Evolutionary conservation across 1,140 invertebrate species (phyloP), one percentile per base, ranked within the genome.

Genomic region (Lasaia peninsularis): DNA sequence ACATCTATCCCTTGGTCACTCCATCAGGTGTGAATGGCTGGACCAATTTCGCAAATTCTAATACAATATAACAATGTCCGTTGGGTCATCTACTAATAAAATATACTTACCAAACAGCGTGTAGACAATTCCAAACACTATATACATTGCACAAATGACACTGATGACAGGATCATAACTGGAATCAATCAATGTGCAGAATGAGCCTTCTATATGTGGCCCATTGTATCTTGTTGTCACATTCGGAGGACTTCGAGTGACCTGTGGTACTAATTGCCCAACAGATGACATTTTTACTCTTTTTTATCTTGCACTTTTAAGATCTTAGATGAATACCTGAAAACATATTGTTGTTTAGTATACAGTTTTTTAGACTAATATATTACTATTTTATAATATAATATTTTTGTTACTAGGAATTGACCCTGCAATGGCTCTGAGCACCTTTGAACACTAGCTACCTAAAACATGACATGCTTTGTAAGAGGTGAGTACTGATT

Each of bases 71-170:
- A n/a, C n/a, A n/a, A n/a, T n/a, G n/a, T n/a, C n/a, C n/a, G n/a
- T n/a, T n/a, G n/a, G n/a, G n/a, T n/a, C n/a, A n/a, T n/a, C n/a
- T n/a, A n/a, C n/a, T n/a, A n/a, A n/a, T n/a, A n/a, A n/a, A 55
- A 28, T 21, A 58, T 32, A 85, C 86, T 90, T 78, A 91, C 91
- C 92, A 55, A 92, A 90, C 20, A 92, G 62, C 34, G 91, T 91
- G 56, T 92, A 92, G 2, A 92, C 91, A 58, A 92, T 89, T 16
- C 91, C 92, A 70, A 92, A 92, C 2, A 91, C 72, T 55, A 90
- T 86, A 48, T 90, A 90, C 86, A 90, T 90, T 48, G 85, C 82
- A 68, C 88, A 88, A n/a, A 89, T 76, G 5, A 88, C 59, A 52
- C 85, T 83, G 16, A 81, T 73, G 14, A 84, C 57, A 3, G 86